Percentiles rank a stretch among this genome's conserved stretches.
Evolutionary conservation across 2,113 vertebrate species (phyloP).

Genomic region (Gymnocephalus cernua): DNA sequence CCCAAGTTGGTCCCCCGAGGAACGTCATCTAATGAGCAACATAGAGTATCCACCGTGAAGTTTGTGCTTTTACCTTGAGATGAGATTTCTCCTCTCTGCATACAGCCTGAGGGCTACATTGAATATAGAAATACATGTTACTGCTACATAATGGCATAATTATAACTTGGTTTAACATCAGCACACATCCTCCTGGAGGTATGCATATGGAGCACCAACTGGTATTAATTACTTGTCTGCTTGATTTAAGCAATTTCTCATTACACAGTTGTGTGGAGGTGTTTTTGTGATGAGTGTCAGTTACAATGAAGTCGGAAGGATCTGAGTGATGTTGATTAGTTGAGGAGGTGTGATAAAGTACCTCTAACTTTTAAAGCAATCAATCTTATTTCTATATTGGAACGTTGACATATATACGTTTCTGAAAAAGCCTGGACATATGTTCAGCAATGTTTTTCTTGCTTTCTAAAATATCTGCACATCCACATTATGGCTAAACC

Average conservation of each 20-base stretch:
- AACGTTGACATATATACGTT: neutral
- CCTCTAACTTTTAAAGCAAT: neutral
- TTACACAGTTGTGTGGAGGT: constrained; percentile 26
- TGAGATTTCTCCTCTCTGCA: constrained; percentile 24
- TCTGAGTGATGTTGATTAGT: constrained; percentile 15
- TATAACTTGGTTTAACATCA: constrained; percentile 47
- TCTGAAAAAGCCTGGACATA: neutral
- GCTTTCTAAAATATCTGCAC: neutral
- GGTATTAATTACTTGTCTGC: constrained; percentile 42
- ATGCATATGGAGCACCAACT: constrained; percentile 37
- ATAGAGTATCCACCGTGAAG: constrained; percentile 64
- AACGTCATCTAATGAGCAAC: constrained; percentile 71
- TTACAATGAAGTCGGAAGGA: constrained; percentile 7
- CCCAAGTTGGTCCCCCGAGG: constrained; percentile 58
- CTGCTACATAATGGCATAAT: constrained; percentile 48
- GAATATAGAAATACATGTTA: constrained; percentile 46
- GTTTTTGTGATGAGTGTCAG: constrained; percentile 25
- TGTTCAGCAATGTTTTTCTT: neutral
- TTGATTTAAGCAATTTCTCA: constrained; percentile 48
- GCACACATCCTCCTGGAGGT: constrained; percentile 33
- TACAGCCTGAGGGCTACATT: constrained; percentile 50
- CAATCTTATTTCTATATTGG: neutral
- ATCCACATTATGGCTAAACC: neutral
- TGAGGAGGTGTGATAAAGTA: constrained; percentile 2
- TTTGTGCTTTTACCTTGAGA: constrained; percentile 67